Percentiles rank a stretch among this genome's conserved stretches.
phyloP scores from a whole-genome alignment of 2,888 invertebrate genomes.

The Ephialtes manifestator region DNA sequence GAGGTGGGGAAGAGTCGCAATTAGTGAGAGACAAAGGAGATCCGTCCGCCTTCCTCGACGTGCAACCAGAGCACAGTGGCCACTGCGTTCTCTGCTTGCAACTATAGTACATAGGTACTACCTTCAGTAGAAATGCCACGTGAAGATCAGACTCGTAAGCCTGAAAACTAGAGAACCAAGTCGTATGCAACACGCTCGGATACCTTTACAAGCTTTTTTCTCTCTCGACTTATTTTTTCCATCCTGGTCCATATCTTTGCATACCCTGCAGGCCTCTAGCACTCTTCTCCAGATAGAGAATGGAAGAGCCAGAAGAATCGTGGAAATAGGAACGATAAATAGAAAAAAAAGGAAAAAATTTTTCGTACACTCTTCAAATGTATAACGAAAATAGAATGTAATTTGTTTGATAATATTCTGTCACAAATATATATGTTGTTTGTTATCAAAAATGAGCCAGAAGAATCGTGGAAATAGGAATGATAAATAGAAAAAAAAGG shows the following conservation, averaged over 20 bases:
- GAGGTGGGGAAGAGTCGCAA: slow-evolving; percentile 47
- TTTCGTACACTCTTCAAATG: neutral
- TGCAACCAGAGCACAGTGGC: slow-evolving; percentile 47
- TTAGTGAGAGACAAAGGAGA: slow-evolving; percentile 66
- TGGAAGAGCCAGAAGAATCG: neutral
- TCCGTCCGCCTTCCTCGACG: slow-evolving; percentile 42
- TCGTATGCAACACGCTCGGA: neutral
- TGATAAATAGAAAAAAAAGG: neutral
- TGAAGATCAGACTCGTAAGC: slow-evolving; percentile 14
- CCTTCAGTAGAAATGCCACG: neutral
- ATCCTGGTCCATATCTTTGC: slow-evolving; percentile 7
- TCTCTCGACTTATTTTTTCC: slow-evolving; percentile 41
- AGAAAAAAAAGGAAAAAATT: neutral
- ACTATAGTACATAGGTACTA: slow-evolving; percentile 29
- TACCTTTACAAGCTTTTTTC: neutral
- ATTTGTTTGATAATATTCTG: too few species aligned
- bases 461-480: neutral
- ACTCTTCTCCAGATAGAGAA: neutral
- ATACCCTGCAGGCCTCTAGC: neutral
- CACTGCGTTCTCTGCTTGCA: slow-evolving; percentile 43
- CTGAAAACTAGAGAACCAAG: slow-evolving; percentile 24
- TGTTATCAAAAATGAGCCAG: too few species aligned
- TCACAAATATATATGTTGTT: too few species aligned
- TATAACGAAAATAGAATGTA: too few species aligned
- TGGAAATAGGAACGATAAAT: neutral